Evolutionary conservation across 2,113 vertebrate genomes (phyloP).

Genomic region (Morone chrysops): DNA sequence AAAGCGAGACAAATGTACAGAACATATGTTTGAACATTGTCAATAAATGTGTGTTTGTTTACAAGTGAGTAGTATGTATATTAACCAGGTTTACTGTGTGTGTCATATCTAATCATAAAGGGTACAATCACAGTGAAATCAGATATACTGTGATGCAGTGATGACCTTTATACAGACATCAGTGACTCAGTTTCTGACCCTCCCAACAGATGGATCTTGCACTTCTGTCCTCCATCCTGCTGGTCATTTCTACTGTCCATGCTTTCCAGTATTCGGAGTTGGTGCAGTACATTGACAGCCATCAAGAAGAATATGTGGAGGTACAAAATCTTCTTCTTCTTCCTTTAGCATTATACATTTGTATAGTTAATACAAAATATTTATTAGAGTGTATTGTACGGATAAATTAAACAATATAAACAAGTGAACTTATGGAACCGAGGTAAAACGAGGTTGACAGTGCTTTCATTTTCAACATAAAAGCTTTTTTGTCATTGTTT

Average conservation of each 20-base stretch:
- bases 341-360: background rate
- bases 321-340: slow-evolving; percentile 39
- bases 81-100: no score
- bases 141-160: background rate
- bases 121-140: background rate
- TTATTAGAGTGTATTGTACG: no score
- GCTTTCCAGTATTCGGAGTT: slow-evolving; percentile 72
- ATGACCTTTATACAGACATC: background rate
- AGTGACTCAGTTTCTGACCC: background rate
- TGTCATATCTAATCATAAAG: no score
- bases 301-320: slow-evolving; percentile 80
- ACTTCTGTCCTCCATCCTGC: slow-evolving; percentile 48
- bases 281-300: slow-evolving; percentile 71
- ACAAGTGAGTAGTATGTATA: background rate
- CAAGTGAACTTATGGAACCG: no score
- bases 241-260: slow-evolving; percentile 50
- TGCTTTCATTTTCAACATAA: no score
- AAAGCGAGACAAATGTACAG: no score
- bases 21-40: no score
- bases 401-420: no score
- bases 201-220: slow-evolving; percentile 67
- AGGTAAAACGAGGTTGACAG: no score
- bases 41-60: no score
- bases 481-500: no score
- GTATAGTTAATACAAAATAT: no score